phyloP scores from a whole-genome alignment of 2,888 invertebrate species.

The Tenthredo scrophulariae region DNA sequence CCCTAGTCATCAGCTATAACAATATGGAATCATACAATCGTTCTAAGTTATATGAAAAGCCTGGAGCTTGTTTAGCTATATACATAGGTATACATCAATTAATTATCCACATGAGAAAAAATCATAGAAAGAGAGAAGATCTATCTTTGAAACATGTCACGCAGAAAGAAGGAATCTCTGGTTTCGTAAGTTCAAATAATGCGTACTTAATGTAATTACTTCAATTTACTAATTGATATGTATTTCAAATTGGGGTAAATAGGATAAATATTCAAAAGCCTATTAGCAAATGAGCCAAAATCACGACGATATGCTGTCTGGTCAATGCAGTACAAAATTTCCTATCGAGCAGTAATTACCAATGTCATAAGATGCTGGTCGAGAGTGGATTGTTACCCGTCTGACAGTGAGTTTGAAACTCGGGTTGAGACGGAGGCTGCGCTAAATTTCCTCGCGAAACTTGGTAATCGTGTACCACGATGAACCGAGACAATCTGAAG shows the following conservation, averaged over 20 bases:
- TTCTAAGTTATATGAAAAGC: background rate
- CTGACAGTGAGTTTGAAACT: conserved; percentile 31
- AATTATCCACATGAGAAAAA: background rate
- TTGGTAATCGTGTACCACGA: conserved; percentile 23
- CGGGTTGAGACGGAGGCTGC: background rate
- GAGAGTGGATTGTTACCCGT: conserved; percentile 18
- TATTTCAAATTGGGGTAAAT: background rate
- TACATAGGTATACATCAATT: background rate
- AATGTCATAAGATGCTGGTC: background rate
- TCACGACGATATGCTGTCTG: background rate
- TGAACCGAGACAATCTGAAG: conserved; percentile 21
- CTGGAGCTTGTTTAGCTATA: conserved; percentile 4
- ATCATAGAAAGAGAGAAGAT: background rate
- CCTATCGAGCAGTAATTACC: background rate
- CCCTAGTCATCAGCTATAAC: background rate
- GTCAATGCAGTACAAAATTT: conserved; percentile 1
- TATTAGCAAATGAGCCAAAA: conserved; percentile 27
- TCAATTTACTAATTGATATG: background rate
- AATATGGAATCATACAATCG: background rate
- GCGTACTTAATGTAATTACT: background rate
- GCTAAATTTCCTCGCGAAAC: conserved; percentile 28
- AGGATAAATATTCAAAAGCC: background rate
- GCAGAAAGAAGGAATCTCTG: background rate
- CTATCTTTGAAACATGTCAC: background rate
- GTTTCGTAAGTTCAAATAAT: background rate